phyloP scores from a whole-genome alignment of 2,888 invertebrate genomes.

The Apamea sordens region DNA sequence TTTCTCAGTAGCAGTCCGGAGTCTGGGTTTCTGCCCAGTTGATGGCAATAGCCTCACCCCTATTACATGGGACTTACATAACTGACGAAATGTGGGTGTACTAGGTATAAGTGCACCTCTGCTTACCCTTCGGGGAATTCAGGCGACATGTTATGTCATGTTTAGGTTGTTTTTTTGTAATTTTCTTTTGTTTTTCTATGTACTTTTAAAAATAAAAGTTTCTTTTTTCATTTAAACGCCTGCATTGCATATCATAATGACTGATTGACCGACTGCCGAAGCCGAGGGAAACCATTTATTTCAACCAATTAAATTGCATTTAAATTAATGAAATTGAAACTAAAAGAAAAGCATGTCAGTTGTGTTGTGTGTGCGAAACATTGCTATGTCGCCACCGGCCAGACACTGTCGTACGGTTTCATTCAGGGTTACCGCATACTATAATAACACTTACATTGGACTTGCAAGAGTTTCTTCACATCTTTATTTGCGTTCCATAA shows the following conservation, averaged over 20 bases:
- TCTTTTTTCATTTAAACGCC: background rate
- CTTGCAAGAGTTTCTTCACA: background rate
- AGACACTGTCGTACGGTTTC: slow-evolving; percentile 82
- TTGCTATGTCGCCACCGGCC: slow-evolving; percentile 69
- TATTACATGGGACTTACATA: too few species aligned
- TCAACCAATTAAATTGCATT: slow-evolving; percentile 15
- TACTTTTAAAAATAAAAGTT: background rate
- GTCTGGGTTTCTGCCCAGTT: too few species aligned
- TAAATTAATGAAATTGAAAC: slow-evolving; percentile 54
- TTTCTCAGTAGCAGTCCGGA: too few species aligned
- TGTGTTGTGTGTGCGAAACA: slow-evolving; percentile 47
- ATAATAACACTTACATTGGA: background rate
- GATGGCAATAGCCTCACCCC: too few species aligned
- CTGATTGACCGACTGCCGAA: background rate
- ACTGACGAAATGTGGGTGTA: too few species aligned
- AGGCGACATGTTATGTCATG: too few species aligned
- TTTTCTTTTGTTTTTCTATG: background rate
- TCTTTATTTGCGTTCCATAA: background rate
- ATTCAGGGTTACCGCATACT: slow-evolving; percentile 69
- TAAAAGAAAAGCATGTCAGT: slow-evolving; percentile 60
- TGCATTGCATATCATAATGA: background rate
- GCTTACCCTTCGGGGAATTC: too few species aligned
- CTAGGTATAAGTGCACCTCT: too few species aligned
- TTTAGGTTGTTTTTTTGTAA: background rate
- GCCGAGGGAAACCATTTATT: background rate